Conservation (phyloP, 2,888 invertebrate species). For the Elegia similella region DNA sequence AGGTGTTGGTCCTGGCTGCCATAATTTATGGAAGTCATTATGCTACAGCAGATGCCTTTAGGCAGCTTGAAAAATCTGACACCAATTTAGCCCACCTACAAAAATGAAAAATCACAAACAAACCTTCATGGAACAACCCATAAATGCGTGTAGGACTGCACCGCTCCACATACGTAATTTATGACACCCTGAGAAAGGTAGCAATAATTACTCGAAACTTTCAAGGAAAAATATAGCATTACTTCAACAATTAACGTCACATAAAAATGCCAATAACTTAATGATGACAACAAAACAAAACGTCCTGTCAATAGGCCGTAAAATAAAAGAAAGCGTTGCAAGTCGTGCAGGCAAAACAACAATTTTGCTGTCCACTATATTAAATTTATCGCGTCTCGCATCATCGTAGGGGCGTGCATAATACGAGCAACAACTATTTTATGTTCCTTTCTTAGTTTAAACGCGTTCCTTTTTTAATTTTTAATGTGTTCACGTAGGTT, state of each 20-base stretch:
- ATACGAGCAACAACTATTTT: slow-evolving; percentile 69
- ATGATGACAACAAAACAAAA: slow-evolving; percentile 48
- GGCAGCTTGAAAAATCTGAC: too few relatives aligned
- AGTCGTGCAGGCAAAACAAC: slow-evolving; percentile 74
- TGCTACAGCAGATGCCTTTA: too few relatives aligned
- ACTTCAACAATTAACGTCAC: slow-evolving; percentile 35
- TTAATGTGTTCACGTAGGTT: slow-evolving; percentile 34
- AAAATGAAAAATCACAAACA: too few relatives aligned
- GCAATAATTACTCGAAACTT: slow-evolving; percentile 10
- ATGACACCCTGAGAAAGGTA: slow-evolving; percentile 30
- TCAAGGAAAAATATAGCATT: slow-evolving; percentile 25
- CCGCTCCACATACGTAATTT: slow-evolving; percentile 38
- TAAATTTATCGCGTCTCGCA: slow-evolving; percentile 73
- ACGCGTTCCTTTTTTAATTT: slow-evolving; percentile 52
- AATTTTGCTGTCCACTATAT: slow-evolving; percentile 77
- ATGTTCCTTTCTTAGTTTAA: slow-evolving; percentile 62
- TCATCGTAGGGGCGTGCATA: slow-evolving; percentile 78
- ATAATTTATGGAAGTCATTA: too few relatives aligned
- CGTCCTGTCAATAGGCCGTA: slow-evolving; percentile 55
- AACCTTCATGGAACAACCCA: too few relatives aligned
- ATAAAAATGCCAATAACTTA: slow-evolving; percentile 38
- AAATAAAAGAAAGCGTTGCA: slow-evolving; percentile 56
- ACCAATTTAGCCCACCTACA: too few relatives aligned
- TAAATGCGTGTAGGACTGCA: slow-evolving; percentile 35
- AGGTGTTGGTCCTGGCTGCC: too few relatives aligned